phyloP scores from a whole-genome alignment of 2,113 vertebrate genomes.

The Mobula hypostoma region DNA sequence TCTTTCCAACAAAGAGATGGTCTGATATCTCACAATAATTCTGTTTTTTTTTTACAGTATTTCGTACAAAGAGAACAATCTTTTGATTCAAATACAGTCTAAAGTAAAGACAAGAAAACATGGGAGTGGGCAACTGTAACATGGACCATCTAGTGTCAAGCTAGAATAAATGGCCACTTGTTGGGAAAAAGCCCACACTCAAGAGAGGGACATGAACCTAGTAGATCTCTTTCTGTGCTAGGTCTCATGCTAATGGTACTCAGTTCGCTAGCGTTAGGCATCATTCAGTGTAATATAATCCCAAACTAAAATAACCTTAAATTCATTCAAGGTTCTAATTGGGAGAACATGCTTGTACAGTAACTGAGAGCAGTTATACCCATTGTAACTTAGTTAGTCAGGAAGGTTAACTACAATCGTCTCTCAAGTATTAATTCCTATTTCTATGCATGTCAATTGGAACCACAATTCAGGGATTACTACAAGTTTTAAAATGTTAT shows the following conservation, averaged over 20 bases:
- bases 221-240: background rate
- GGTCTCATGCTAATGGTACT: background rate
- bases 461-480: background rate
- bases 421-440: background rate
- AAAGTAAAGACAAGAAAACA: background rate
- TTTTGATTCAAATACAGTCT: background rate
- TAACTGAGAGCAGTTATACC: background rate
- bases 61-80: conserved; percentile 30
- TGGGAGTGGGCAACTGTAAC: background rate
- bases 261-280: background rate
- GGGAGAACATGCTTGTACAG: background rate
- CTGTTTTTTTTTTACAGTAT: conserved; percentile 38
- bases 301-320: background rate
- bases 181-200: background rate
- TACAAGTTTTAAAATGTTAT: background rate
- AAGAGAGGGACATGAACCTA: background rate
- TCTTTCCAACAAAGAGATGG: conserved; percentile 45
- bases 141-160: background rate
- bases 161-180: background rate
- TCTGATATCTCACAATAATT: conserved; percentile 49
- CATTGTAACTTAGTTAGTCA: background rate
- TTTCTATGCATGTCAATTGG: background rate
- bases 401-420: background rate
- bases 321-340: background rate
- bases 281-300: background rate